Evolutionary conservation across 2,797 vertebrate species (phyloP).

Genomic region (Schizothorax lantsangensis): DNA sequence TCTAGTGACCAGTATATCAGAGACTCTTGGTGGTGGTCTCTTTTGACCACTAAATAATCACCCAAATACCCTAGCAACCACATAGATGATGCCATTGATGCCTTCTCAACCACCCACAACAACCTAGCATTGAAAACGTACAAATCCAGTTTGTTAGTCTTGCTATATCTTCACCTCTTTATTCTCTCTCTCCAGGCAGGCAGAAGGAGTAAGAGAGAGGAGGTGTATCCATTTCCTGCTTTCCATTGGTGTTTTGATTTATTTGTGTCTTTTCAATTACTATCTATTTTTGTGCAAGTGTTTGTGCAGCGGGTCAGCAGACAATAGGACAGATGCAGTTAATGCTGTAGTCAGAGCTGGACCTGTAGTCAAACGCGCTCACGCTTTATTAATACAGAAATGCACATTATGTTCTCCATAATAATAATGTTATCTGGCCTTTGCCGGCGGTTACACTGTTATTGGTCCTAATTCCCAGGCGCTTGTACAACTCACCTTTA

Average conservation of each 20-base stretch:
- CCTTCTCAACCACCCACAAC: background rate
- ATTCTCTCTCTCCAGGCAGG: background rate
- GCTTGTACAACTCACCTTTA: conserved; percentile 16
- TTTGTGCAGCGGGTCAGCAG: conserved; percentile 30
- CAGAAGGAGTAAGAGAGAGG: background rate
- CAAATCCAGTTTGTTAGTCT: background rate
- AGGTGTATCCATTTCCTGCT: background rate
- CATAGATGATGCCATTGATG: background rate
- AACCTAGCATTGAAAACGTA: background rate
- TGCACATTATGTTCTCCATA: conserved; percentile 28
- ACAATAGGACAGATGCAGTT: conserved; percentile 22
- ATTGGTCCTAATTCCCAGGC: background rate
- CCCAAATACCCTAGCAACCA: conserved; percentile 6
- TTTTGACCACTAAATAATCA: background rate
- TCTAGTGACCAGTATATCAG: background rate
- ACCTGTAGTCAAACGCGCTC: conserved; percentile 21
- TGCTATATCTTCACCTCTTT: background rate
- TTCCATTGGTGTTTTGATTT: conserved; percentile 32
- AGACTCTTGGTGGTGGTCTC: background rate
- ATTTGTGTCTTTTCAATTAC: conserved; percentile 27
- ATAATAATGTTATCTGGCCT: conserved; percentile 29
- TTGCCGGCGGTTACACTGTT: background rate
- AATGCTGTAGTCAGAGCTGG: conserved; percentile 20
- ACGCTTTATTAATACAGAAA: conserved; percentile 43
- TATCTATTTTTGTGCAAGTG: conserved; percentile 12